Conservation (phyloP, 2,888 invertebrate species). For the Hirtodrosophila trivittata region DNA sequence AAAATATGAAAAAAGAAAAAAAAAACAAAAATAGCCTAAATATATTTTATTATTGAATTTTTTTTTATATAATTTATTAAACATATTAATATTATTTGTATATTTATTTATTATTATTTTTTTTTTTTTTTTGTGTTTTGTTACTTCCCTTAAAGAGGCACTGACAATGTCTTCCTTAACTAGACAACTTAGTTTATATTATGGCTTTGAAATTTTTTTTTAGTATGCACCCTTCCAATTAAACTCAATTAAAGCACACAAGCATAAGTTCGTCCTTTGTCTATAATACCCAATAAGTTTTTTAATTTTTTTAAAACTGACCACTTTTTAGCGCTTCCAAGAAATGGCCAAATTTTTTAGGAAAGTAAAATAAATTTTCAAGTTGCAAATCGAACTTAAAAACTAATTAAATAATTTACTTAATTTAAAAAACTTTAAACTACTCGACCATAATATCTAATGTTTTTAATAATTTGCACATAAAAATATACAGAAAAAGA, state of each 20-base stretch:
- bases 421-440: constrained; percentile 32
- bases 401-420: constrained; percentile 39
- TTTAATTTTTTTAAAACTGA: constrained; percentile 70
- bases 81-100: neutral
- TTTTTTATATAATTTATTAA: neutral
- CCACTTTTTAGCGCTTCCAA: constrained; percentile 83
- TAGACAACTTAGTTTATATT: constrained; percentile 54
- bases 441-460: constrained; percentile 40
- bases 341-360: constrained; percentile 83
- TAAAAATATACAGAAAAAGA: constrained; percentile 24
- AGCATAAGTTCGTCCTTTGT: constrained; percentile 11
- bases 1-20: constrained; percentile 33
- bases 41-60: neutral
- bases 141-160: constrained; percentile 53
- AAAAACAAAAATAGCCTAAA: constrained; percentile 6
- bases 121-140: neutral
- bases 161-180: constrained; percentile 71
- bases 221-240: constrained; percentile 7
- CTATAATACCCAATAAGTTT: constrained; percentile 33
- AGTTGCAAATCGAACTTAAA: constrained; percentile 38
- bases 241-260: constrained; percentile 10
- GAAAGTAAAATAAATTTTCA: constrained; percentile 47
- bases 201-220: constrained; percentile 32
- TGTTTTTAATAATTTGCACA: constrained; percentile 56
- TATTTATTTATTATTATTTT: neutral